Percentiles rank a stretch among this genome's conserved stretches.
Evolutionary conservation across 2,888 invertebrate genomes (phyloP).

Genomic region (Eubasilissa splendida): DNA sequence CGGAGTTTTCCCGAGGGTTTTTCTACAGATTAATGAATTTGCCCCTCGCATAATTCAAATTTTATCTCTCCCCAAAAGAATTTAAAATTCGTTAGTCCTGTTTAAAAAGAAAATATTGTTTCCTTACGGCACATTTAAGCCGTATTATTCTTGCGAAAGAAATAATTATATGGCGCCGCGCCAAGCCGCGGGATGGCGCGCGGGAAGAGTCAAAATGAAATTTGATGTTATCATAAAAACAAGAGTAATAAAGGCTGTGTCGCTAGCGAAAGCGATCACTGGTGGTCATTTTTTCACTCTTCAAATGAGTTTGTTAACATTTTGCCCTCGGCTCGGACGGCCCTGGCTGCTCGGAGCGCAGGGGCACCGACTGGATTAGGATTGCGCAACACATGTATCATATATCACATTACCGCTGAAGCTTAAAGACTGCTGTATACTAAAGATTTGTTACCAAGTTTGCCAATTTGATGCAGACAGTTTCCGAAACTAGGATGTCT

Average conservation of each 20-base stretch:
- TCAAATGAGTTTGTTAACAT: constrained; percentile 13
- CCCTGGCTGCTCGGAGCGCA: neutral
- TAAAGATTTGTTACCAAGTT: too few relatives aligned
- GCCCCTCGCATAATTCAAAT: constrained; percentile 44
- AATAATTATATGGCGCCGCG: constrained; percentile 56
- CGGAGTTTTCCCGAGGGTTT: constrained; percentile 15
- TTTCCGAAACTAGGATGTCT: too few relatives aligned
- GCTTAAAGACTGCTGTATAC: too few relatives aligned
- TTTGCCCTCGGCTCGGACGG: neutral
- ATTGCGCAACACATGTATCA: too few relatives aligned
- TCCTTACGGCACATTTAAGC: constrained; percentile 53
- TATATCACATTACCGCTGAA: too few relatives aligned
- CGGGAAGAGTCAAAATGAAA: constrained; percentile 45
- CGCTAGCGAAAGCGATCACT: constrained; percentile 48
- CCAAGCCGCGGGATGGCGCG: constrained; percentile 39
- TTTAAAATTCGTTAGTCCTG: constrained; percentile 48
- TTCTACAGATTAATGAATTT: constrained; percentile 42
- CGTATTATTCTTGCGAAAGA: constrained; percentile 53
- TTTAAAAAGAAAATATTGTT: constrained; percentile 55
- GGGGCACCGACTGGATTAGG: too few relatives aligned
- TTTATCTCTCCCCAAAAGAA: constrained; percentile 46
- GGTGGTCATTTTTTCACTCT: constrained; percentile 27
- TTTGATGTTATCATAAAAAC: constrained; percentile 55
- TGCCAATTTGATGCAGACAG: too few relatives aligned
- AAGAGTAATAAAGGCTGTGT: constrained; percentile 48